Base-by-base conservation (phyloP, 1,140 invertebrate genomes). In the Harlomillsia oculata region DNA sequence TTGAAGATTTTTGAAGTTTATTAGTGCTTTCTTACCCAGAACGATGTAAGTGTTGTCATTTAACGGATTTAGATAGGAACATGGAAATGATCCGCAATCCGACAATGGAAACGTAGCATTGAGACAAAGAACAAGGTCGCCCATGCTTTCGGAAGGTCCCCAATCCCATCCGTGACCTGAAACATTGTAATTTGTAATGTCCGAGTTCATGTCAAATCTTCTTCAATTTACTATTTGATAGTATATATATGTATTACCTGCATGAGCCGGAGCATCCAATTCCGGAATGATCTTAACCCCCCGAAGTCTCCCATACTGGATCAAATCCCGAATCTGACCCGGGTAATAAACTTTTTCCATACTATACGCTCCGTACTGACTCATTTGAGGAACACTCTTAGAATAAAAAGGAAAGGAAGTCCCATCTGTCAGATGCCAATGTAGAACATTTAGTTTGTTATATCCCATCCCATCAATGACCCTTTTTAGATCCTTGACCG, bases 221-320 rank as follows among this genome's bases (percentile, higher is more conserved):
- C n/a, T n/a, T n/a, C n/a, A n/a, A n/a, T n/a, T n/a, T n/a, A n/a
- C n/a, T n/a, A n/a, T n/a, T n/a, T n/a, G n/a, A n/a, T n/a, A n/a
- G n/a, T n/a, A n/a, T 11, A 50, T 3, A 26, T 23, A 18, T 36
- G 30, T 16, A 25, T 49, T 44, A 63, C 69, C 49, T 63, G 68
- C 43, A 67, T 70, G 62, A 67, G 71, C 46, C 8, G 71, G 70
- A n/a, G 67, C 67, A 43, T 71, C 70, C 16, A 72, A 63, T 61
- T 72, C 71, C 2, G 70, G 70, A 28, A 72, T 45, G 9, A 72
- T 57, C 23, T 68, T 63, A 2, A 72, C 62, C 20, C 71, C 71
- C 29, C 85, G 4, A 23, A 67, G 25, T 29, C 55, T 46, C 5
- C 64, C 68, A 37, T 69, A 71, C 1, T 59, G 41, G 5, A 70